Evolutionary conservation across 2,113 vertebrate genomes (phyloP).

Genomic region (Picathartes gymnocephalus): DNA sequence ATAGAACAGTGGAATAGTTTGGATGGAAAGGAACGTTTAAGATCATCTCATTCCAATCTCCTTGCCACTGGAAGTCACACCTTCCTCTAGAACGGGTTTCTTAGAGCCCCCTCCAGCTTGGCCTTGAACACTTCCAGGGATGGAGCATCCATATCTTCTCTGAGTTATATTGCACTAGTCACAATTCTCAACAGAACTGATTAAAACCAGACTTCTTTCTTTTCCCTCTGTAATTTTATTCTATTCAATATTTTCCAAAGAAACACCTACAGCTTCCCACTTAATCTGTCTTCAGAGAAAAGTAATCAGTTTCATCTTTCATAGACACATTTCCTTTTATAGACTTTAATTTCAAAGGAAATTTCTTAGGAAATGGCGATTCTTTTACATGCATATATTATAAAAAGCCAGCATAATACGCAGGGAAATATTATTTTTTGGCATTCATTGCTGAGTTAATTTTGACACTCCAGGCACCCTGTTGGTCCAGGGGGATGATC

Average conservation of each 20-base stretch:
- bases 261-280: background rate
- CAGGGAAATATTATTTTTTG: background rate
- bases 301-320: background rate
- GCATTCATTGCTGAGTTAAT: background rate
- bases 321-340: background rate
- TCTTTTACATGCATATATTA: background rate
- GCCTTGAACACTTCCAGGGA: background rate
- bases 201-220: background rate
- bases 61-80: background rate
- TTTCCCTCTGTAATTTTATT: background rate
- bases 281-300: background rate
- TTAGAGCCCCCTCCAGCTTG: background rate
- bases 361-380: background rate
- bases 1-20: background rate
- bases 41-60: fast-evolving
- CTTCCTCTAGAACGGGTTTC: background rate
- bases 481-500: background rate
- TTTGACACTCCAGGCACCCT: fast-evolving
- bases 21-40: background rate
- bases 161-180: background rate
- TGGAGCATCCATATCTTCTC: background rate
- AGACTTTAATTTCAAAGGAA: background rate
- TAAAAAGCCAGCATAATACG: background rate
- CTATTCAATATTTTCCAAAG: background rate
- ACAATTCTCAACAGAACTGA: background rate